Base-by-base conservation (phyloP, 1,140 invertebrate genomes). In the Bombus terrestris region DNA sequence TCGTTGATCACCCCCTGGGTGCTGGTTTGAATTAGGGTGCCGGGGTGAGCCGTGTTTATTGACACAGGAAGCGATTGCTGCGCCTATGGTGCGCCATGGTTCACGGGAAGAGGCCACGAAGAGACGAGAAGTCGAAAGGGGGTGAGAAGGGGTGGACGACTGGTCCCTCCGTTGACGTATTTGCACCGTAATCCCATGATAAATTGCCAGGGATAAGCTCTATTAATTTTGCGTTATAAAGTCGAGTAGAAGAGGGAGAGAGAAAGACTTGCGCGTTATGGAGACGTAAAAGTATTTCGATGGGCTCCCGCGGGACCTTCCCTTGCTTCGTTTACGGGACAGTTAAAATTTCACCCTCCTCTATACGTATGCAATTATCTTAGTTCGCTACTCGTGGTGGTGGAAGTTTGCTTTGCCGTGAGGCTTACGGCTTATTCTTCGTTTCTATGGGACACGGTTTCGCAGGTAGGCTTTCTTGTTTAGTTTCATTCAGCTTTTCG, bases 171-270 rank as follows among this genome's bases (percentile, higher is more conserved):
- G 82, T 86, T 86, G 80, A 89, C 93, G 91, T 94, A 95, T 94
- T 95, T 94, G 94, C 94, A 93, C 76, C 94, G 93, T 94, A 94
- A 95, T 95, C 94, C 93, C 93, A 92, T 95, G 94, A 95, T 95
- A 94, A 95, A 95, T 95, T 93, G 90, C 92, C 87, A 88, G 80
- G 90, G 91, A 94, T 93, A 93, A 94, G 93, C 92, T 95, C 94
- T 94, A 95, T 95, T 95, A 95, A 95, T 95, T 94, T 95, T 95
- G 88, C 93, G 92, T 95, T 95, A 94, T 92, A 94, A 95, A 94
- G 91, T 92, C 86, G 79, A 78, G 69, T 71, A 15, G 28, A 22
- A 39, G 68, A 39, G 68, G 18, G 15, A 75, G n/a, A 32, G 18
- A 3, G 74, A 76, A 76, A 76, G 47, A 77, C 37, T 64, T 53